Evolutionary conservation across 2,797 vertebrate species (phyloP).

Genomic region (Naso thynnoides): DNA sequence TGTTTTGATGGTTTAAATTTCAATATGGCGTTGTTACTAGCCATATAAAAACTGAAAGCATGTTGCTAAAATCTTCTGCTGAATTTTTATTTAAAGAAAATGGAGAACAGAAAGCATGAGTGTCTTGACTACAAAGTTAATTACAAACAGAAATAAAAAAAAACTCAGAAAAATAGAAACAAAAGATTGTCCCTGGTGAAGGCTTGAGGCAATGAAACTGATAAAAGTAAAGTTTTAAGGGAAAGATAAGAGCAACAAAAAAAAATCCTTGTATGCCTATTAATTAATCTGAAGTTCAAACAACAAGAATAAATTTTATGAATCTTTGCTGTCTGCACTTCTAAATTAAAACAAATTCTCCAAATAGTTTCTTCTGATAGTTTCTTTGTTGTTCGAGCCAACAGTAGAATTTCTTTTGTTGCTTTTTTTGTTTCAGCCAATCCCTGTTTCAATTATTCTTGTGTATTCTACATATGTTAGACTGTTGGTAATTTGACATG

Average conservation of each 20-base stretch:
- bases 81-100: conserved; percentile 6
- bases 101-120: too few relatives aligned
- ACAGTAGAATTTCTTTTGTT: neutral
- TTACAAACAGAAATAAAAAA: neutral
- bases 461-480: neutral
- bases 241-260: too few relatives aligned
- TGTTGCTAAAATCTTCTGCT: neutral
- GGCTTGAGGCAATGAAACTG: neutral
- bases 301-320: neutral
- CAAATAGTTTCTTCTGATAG: neutral
- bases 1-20: conserved; percentile 5
- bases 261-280: too few relatives aligned
- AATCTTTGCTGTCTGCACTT: neutral
- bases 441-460: neutral
- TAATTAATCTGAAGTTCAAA: neutral
- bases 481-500: neutral
- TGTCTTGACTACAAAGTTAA: too few relatives aligned
- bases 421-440: neutral
- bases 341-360: neutral
- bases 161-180: neutral
- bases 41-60: too few relatives aligned
- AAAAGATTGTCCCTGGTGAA: neutral
- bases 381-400: neutral
- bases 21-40: neutral
- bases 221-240: neutral